phyloP scores from a whole-genome alignment of 2,797 vertebrate species.

The Lithobates sylvaticus region DNA sequence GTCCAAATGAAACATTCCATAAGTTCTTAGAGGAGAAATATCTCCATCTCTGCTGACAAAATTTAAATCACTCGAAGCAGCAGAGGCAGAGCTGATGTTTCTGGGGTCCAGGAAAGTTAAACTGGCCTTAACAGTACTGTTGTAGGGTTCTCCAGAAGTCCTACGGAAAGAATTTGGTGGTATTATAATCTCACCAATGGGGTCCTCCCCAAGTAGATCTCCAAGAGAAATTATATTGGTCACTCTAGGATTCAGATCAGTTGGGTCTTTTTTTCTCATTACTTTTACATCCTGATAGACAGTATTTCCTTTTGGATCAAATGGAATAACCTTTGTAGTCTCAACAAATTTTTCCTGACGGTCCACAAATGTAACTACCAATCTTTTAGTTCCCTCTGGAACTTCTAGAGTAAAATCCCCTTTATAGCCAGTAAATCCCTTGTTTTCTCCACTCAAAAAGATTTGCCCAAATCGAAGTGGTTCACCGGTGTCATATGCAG shows the following conservation, averaged over 20 bases:
- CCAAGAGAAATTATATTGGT: constrained; percentile 86
- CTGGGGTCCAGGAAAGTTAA: constrained; percentile 95
- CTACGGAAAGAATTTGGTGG: constrained; percentile 86
- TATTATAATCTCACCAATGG: constrained; percentile 88
- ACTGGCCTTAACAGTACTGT: constrained; percentile 89
- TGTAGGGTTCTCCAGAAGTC: constrained; percentile 82
- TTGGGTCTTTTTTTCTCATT: constrained; percentile 83
- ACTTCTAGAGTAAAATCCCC: constrained; percentile 93
- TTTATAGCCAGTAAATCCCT: constrained; percentile 91
- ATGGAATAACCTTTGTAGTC: constrained; percentile 88
- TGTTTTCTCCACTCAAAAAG: constrained; percentile 84
- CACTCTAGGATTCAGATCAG: constrained; percentile 80
- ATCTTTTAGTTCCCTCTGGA: constrained; percentile 79
- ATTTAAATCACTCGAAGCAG: constrained; percentile 91
- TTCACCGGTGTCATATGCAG: constrained; percentile 84
- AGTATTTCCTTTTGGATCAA: constrained; percentile 87
- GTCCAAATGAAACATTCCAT: constrained; percentile 96
- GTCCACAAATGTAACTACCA: constrained; percentile 92
- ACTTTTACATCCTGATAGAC: constrained; percentile 92
- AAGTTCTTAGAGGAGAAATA: constrained; percentile 89
- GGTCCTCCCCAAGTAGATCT: constrained; percentile 78
- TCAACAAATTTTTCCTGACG: constrained; percentile 85
- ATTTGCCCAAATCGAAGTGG: constrained; percentile 92
- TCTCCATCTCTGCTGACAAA: constrained; percentile 87
- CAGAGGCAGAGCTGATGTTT: constrained; percentile 83